Conservation (phyloP, 35 echinoderm and acorn worm genomes). For the Ophiothrix spiculata region DNA sequence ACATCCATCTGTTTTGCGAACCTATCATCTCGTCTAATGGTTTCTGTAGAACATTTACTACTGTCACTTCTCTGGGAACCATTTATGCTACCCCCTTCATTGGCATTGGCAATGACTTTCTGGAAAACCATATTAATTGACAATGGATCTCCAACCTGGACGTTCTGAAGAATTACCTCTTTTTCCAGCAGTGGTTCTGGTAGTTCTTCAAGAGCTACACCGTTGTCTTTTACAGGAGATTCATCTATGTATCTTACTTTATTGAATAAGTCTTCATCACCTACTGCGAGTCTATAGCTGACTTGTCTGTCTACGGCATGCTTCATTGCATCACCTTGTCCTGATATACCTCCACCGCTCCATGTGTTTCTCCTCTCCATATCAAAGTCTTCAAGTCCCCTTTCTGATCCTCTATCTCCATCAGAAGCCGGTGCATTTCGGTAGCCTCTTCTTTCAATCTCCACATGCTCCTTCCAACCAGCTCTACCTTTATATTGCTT, state of each 20-base stretch:
- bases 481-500: background rate
- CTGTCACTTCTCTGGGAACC: no score
- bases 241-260: background rate
- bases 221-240: background rate
- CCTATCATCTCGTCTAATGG: background rate
- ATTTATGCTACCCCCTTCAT: background rate
- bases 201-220: background rate
- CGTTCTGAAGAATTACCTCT: background rate
- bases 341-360: background rate
- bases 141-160: background rate
- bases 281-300: background rate
- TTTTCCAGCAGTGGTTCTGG: background rate
- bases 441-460: background rate
- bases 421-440: background rate
- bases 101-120: background rate
- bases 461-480: background rate
- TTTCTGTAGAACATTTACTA: background rate
- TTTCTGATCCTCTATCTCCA: background rate
- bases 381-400: background rate
- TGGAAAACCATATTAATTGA: constrained; percentile 8
- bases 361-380: background rate
- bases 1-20: background rate
- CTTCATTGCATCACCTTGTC: background rate
- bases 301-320: background rate
- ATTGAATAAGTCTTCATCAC: background rate